Evolutionary conservation across 2,797 vertebrate genomes (phyloP).

Genomic region (Pipistrellus kuhlii): DNA sequence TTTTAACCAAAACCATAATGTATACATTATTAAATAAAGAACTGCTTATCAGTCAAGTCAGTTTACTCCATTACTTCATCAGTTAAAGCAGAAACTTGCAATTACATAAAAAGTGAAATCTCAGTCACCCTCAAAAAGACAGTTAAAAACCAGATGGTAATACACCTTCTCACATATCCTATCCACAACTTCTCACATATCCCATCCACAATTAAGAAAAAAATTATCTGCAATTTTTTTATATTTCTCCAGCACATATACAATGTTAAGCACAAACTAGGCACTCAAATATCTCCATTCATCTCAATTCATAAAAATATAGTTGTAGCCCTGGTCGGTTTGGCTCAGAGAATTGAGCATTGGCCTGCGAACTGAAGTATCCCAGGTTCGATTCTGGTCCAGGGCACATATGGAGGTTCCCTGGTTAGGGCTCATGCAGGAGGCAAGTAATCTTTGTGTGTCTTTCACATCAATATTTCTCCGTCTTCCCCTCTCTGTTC

Average conservation of each 20-base stretch:
- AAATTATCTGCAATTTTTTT: slow-evolving; percentile 18
- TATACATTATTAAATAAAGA: slow-evolving; percentile 46
- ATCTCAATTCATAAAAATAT: neutral
- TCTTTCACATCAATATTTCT: too few species aligned
- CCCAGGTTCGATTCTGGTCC: too few species aligned
- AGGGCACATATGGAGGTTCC: too few species aligned
- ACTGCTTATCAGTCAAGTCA: neutral
- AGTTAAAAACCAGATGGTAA: neutral
- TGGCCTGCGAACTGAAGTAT: too few species aligned
- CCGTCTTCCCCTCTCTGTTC: too few species aligned
- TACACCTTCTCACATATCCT: neutral
- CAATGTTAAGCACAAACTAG: neutral
- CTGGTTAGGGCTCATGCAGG: too few species aligned
- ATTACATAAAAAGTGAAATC: slow-evolving; percentile 30
- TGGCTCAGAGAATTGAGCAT: too few species aligned
- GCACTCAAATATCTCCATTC: neutral
- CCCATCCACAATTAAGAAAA: neutral
- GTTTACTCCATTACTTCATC: slow-evolving; percentile 17
- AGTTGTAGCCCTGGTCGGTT: neutral
- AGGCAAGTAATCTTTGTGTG: too few species aligned
- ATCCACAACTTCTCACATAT: neutral
- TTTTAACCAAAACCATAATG: slow-evolving; percentile 43
- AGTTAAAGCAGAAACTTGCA: slow-evolving; percentile 22
- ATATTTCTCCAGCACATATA: neutral
- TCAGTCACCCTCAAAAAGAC: slow-evolving; percentile 23